phyloP scores from a whole-genome alignment of 2,113 vertebrate species.

The Hyperopisus bebe region DNA sequence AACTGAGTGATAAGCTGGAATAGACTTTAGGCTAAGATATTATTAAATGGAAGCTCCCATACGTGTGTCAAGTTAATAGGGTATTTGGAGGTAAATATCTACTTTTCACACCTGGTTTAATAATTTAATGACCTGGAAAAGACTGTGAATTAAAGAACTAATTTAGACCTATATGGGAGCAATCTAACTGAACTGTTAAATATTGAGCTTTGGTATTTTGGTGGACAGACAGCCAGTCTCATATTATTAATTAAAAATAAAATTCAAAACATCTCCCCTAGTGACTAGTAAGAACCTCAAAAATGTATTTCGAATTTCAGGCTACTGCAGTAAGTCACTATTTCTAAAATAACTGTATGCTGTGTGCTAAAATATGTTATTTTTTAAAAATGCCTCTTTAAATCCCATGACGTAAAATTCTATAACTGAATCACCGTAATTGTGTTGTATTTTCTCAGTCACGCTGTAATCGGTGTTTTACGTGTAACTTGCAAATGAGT shows the following conservation, averaged over 20 bases:
- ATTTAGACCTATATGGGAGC: neutral
- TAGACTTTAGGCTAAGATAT: neutral
- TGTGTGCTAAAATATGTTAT: constrained; percentile 16
- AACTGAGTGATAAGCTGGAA: neutral
- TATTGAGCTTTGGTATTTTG: neutral
- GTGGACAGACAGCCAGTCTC: neutral
- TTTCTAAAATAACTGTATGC: constrained; percentile 41
- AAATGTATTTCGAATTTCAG: constrained; percentile 42
- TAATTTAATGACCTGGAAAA: neutral
- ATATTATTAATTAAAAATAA: neutral
- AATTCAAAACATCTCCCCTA: constrained; percentile 50
- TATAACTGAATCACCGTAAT: neutral
- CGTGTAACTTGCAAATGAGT: neutral
- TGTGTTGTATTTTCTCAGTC: neutral
- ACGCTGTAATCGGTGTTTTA: neutral
- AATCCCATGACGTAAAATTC: neutral
- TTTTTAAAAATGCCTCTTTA: neutral
- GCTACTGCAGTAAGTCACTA: neutral
- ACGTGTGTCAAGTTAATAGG: neutral
- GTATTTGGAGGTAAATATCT: constrained; percentile 2
- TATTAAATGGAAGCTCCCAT: neutral
- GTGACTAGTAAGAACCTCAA: constrained; percentile 47
- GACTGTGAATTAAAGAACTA: neutral
- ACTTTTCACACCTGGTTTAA: neutral
- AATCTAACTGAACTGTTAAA: neutral